phyloP scores from a whole-genome alignment of 2,797 vertebrate genomes.

The Siniperca obscura region DNA sequence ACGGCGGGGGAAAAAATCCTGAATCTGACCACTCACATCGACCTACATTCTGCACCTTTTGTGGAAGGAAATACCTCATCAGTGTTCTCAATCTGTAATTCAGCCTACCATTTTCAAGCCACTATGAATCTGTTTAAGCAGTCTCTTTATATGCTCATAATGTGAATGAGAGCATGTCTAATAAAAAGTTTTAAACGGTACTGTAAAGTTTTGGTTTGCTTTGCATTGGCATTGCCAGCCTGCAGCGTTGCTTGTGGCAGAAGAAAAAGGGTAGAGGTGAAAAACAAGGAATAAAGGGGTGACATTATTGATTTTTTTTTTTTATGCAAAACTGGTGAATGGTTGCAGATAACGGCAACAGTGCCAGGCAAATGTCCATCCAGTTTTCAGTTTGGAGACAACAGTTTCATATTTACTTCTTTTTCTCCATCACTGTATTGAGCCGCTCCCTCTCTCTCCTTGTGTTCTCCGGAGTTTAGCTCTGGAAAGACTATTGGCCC shows the following conservation, averaged over 20 bases:
- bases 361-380: constrained; percentile 27
- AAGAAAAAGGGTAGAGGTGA: not conserved
- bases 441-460: not conserved
- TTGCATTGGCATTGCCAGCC: no score
- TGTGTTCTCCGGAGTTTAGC: constrained; percentile 11
- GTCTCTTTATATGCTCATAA: not conserved
- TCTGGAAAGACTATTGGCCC: constrained; percentile 20
- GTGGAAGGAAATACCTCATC: not conserved
- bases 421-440: constrained; percentile 1
- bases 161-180: not conserved
- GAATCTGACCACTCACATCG: not conserved
- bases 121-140: constrained; percentile 11
- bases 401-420: constrained; percentile 15
- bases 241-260: not conserved
- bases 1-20: not conserved
- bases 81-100: not conserved
- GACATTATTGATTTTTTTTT: constrained; percentile 28
- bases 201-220: not conserved
- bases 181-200: not conserved
- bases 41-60: not conserved
- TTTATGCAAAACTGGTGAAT: not conserved
- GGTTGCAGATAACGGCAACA: not conserved
- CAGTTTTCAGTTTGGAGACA: constrained; percentile 33
- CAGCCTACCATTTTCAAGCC: not conserved
- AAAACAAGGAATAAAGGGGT: not conserved